A percentile compares a stretch with the other conserved stretches of the same genome.
These are phyloP conservation scores for Megalonaias nervosa DNA, from an alignment of 1,140 invertebrate species.

Conservation along the genomic window DNA sequence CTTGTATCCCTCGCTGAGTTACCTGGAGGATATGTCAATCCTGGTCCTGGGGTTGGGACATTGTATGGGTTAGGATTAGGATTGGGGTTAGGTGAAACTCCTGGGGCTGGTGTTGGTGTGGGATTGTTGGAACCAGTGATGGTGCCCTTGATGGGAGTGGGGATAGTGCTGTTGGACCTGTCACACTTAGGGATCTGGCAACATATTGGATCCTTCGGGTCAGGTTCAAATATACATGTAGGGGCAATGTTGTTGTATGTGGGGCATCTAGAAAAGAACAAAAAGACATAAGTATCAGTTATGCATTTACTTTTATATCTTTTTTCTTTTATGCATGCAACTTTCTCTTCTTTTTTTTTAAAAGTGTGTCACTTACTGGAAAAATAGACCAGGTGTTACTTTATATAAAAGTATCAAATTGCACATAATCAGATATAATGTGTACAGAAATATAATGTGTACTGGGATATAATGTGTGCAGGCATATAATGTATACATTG, in stretches of 20 bases:
- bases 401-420: too few species aligned
- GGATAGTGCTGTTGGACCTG: conserved; percentile 32
- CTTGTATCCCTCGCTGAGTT: too few species aligned
- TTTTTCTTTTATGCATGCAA: too few species aligned
- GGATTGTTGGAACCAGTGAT: conserved; percentile 16
- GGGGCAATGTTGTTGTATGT: conserved; percentile 45
- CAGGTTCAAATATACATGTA: conserved; percentile 52
- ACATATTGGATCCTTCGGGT: conserved; percentile 55
- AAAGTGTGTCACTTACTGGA: too few species aligned
- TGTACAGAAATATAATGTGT: too few species aligned
- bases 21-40: background rate
- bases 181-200: conserved; percentile 56
- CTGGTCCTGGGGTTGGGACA: conserved; percentile 22
- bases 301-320: too few species aligned
- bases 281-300: too few species aligned
- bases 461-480: too few species aligned
- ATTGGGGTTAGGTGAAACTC: conserved; percentile 11
- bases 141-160: conserved; percentile 39
- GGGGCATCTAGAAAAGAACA: conserved; percentile 46
- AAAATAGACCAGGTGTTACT: too few species aligned
- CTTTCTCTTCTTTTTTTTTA: too few species aligned
- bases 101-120: conserved; percentile 18
- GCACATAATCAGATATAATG: too few species aligned
- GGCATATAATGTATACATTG: too few species aligned
- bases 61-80: conserved; percentile 10